A percentile compares a stretch with the other conserved stretches of the same genome.
phyloP scores from a whole-genome alignment of 2,888 invertebrate species.

The Ormia ochracea region DNA sequence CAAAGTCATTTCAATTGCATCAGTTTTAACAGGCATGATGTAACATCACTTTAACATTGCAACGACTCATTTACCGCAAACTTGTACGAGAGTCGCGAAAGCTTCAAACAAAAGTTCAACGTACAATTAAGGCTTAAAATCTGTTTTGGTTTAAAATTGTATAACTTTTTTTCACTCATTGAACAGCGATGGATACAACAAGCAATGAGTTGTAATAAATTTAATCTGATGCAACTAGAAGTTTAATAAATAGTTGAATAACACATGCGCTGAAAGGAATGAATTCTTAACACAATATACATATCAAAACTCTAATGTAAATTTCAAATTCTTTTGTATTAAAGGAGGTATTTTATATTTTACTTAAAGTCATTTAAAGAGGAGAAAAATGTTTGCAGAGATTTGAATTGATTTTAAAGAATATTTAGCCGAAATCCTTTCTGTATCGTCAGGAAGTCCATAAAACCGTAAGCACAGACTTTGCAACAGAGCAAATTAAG shows the following conservation, averaged over 20 bases:
- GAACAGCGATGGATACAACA: background rate
- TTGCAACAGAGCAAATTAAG: no score
- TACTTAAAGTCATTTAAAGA: no score
- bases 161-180: background rate
- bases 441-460: no score
- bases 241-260: conserved; percentile 1
- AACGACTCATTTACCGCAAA: conserved; percentile 28
- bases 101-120: conserved; percentile 55
- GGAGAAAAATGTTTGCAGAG: no score
- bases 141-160: conserved; percentile 41
- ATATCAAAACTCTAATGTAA: no score
- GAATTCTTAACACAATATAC: background rate
- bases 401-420: no score
- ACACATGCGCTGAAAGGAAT: conserved; percentile 14
- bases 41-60: conserved; percentile 55
- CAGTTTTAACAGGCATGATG: conserved; percentile 49
- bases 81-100: conserved; percentile 12
- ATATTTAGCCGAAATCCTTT: no score
- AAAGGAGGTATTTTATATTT: no score
- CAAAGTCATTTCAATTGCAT: conserved; percentile 30
- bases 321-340: no score
- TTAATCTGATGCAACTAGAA: conserved; percentile 45
- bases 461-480: no score
- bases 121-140: conserved; percentile 55
- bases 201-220: conserved; percentile 36